Percentiles rank a stretch among this genome's conserved stretches.
These are phyloP conservation scores for Spheniscus mendiculus DNA, from an alignment of 2,113 vertebrate species.

Conservation along the genomic window DNA sequence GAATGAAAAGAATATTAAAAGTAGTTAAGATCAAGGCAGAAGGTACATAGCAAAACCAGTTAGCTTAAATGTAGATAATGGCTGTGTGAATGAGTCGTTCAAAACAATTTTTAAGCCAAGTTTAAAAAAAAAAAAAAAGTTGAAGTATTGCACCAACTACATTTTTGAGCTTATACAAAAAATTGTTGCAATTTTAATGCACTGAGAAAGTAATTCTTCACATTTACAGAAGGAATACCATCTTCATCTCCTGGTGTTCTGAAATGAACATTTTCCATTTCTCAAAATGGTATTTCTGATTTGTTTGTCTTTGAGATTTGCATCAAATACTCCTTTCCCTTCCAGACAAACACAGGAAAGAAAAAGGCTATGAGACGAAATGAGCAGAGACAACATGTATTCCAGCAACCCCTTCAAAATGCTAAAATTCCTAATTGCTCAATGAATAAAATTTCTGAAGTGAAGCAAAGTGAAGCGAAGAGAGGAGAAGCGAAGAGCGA, in stretches of 20 bases:
- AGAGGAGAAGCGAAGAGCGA: not conserved
- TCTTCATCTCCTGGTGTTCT: not conserved
- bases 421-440: not conserved
- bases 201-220: not conserved
- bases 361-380: not conserved
- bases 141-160: not conserved
- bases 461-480: not conserved
- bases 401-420: not conserved
- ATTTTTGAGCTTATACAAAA: not conserved
- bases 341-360: not conserved
- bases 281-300: not conserved
- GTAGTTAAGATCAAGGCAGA: conserved; percentile 51
- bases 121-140: not conserved
- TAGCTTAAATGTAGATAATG: not conserved
- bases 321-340: not conserved
- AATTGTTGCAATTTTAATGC: not conserved
- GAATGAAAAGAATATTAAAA: conserved; percentile 50
- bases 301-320: not conserved
- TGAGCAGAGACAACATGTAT: not conserved
- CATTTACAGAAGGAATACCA: not conserved
- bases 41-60: not conserved
- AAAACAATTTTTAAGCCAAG: conserved; percentile 24
- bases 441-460: not conserved
- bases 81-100: not conserved
- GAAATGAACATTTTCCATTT: not conserved